Percentiles rank a stretch among this genome's conserved stretches.
phyloP scores from a whole-genome alignment of 1,140 invertebrate species.

The Drosophila baimaii region DNA sequence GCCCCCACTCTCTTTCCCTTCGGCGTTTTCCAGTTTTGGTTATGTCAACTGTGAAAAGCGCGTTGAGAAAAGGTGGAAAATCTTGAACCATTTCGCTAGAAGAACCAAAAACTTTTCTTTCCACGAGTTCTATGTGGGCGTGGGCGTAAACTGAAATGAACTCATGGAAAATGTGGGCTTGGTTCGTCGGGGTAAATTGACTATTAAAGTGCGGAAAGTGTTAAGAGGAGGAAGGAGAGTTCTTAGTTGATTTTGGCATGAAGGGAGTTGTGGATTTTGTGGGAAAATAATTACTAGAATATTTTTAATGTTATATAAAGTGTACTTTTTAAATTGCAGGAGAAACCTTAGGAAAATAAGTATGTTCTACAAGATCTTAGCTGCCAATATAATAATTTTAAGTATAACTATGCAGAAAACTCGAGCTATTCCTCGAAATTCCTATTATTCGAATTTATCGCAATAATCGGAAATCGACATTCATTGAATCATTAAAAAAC shows the following conservation, averaged over 20 bases:
- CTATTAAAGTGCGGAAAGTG: slow-evolving; percentile 14
- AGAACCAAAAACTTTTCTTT: slow-evolving; percentile 43
- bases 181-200: not conserved
- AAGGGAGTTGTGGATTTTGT: no score
- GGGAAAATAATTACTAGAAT: not conserved
- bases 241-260: not conserved
- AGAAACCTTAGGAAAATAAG: no score
- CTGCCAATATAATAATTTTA: no score
- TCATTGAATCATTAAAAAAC: not conserved
- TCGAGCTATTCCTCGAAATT: not conserved
- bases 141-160: slow-evolving; percentile 5
- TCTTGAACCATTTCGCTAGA: slow-evolving; percentile 47
- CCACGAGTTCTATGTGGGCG: slow-evolving; percentile 5
- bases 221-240: not conserved
- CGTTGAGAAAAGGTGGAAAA: slow-evolving; percentile 62
- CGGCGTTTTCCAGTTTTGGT: slow-evolving; percentile 46
- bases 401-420: not conserved
- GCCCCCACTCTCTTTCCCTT: not conserved
- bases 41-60: slow-evolving; percentile 74
- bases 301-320: no score
- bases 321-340: no score
- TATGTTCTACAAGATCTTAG: no score
- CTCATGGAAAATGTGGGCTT: slow-evolving; percentile 36
- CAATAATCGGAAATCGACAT: not conserved
- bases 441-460: not conserved